A percentile compares a stretch with the other conserved stretches of the same genome.
Conservation (phyloP, 2,797 vertebrate species). For the Anguilla obscura region DNA sequence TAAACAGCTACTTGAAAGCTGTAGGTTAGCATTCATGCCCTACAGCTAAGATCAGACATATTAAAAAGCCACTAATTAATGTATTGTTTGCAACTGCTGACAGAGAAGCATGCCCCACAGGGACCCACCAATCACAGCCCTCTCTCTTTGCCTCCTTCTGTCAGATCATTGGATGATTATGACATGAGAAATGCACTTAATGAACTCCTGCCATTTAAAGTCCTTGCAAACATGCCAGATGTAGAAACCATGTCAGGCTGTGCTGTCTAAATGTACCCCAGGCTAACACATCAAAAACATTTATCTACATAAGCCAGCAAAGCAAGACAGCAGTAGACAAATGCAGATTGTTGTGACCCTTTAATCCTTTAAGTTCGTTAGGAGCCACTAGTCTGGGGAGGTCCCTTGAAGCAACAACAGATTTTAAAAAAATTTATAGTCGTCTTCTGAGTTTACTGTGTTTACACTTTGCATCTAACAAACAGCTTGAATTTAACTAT, state of each 20-base stretch:
- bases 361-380: neutral
- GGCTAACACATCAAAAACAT: neutral
- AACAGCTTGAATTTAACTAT: neutral
- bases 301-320: neutral
- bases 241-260: neutral
- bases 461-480: neutral
- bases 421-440: neutral
- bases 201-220: neutral
- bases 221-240: neutral
- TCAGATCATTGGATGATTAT: neutral
- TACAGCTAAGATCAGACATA: neutral
- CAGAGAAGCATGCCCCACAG: neutral
- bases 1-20: conserved; percentile 28
- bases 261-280: neutral
- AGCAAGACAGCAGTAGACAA: neutral
- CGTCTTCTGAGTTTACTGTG: neutral
- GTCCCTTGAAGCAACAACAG: neutral
- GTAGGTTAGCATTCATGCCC: conserved; percentile 15
- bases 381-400: neutral
- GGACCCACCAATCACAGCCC: neutral
- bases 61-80: neutral
- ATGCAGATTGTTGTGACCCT: neutral
- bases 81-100: conserved; percentile 5
- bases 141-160: neutral
- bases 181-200: neutral